A percentile compares a stretch with the other conserved stretches of the same genome.
phyloP scores from a whole-genome alignment of 1,140 invertebrate species.

The Hylaeus anthracinus region DNA sequence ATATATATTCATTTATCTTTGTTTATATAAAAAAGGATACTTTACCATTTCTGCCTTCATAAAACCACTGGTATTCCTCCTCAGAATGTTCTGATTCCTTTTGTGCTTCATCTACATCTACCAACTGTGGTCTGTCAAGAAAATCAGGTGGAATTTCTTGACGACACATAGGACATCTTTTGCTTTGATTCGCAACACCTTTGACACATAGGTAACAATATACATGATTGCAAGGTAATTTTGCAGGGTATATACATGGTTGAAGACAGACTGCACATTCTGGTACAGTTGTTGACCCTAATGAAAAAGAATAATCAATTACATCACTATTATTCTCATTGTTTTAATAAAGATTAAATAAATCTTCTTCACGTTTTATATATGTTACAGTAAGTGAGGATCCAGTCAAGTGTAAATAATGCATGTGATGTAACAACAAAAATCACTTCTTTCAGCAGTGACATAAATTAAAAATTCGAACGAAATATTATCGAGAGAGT shows the following conservation, averaged over 20 bases:
- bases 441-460: conserved; percentile 18
- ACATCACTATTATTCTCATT: not conserved
- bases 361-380: not conserved
- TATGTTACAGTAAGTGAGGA: not conserved
- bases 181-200: conserved; percentile 93
- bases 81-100: conserved; percentile 80
- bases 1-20: not conserved
- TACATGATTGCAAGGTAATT: conserved; percentile 95
- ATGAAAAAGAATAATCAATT: conserved; percentile 25
- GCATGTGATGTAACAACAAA: not conserved
- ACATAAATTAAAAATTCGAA: not conserved
- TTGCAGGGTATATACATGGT: conserved; percentile 91
- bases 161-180: conserved; percentile 92
- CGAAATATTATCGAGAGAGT: not conserved
- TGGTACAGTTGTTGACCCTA: conserved; percentile 65
- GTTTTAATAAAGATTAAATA: not conserved
- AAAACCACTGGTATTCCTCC: conserved; percentile 96
- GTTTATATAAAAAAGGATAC: not conserved
- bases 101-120: conserved; percentile 83
- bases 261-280: conserved; percentile 97
- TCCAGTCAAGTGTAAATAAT: not conserved
- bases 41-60: conserved; percentile 94
- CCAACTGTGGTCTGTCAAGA: conserved; percentile 90
- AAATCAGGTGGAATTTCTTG: conserved; percentile 91
- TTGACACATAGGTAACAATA: conserved; percentile 98